Percentiles rank a stretch among this genome's conserved stretches.
Evolutionary conservation across 2,888 invertebrate species (phyloP).

Genomic region (Cacoxenus indagator): DNA sequence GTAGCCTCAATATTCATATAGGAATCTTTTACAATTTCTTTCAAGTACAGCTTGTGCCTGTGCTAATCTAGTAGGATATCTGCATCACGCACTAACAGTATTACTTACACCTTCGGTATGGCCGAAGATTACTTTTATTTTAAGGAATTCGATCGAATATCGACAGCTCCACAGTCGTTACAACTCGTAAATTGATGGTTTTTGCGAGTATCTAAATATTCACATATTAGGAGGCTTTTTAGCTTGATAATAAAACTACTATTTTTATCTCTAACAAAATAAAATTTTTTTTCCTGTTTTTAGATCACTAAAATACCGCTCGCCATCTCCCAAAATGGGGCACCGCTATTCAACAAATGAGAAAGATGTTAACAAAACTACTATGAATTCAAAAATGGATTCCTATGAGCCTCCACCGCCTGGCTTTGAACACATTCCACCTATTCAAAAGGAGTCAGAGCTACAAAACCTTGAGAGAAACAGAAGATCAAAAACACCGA

Average conservation of each 20-base stretch:
- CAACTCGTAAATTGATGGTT: too few relatives aligned
- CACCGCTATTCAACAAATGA: slow-evolving; percentile 27
- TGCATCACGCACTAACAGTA: too few relatives aligned
- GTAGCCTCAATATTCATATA: too few relatives aligned
- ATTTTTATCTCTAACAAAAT: not conserved
- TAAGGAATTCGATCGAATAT: too few relatives aligned
- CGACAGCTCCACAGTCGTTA: too few relatives aligned
- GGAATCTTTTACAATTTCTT: too few relatives aligned
- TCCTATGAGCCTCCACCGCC: slow-evolving; percentile 59
- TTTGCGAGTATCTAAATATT: too few relatives aligned
- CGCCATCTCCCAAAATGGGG: slow-evolving; percentile 38
- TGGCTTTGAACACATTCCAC: slow-evolving; percentile 55
- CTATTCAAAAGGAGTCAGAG: slow-evolving; percentile 27
- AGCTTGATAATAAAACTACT: not conserved
- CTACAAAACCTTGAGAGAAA: not conserved
- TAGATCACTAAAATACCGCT: slow-evolving; percentile 28
- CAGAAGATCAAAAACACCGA: slow-evolving; percentile 34
- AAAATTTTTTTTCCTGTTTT: not conserved
- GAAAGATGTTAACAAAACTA: slow-evolving; percentile 21
- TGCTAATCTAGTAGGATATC: too few relatives aligned
- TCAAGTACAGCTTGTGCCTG: too few relatives aligned
- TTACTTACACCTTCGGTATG: too few relatives aligned
- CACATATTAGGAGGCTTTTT: too few relatives aligned
- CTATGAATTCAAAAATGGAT: slow-evolving; percentile 36
- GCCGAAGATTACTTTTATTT: too few relatives aligned